These are phyloP conservation scores for Allophyes oxyacanthae DNA, from an alignment of 2,888 invertebrate genomes.

Conservation along the genomic window DNA sequence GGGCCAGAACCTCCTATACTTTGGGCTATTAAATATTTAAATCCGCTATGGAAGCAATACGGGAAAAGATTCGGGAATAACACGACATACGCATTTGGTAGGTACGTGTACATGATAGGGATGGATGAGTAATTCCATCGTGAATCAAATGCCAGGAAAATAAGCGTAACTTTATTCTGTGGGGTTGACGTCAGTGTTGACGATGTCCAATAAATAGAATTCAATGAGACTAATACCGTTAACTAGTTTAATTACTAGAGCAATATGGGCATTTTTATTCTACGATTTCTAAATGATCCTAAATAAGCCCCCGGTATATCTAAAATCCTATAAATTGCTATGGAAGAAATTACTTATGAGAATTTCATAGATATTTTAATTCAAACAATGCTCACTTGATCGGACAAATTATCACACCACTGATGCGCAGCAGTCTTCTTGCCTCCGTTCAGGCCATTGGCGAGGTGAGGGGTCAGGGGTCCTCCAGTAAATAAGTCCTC, in stretches of 20 bases:
- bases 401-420: constrained; percentile 90
- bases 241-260: neutral
- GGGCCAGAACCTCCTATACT: neutral
- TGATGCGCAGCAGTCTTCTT: constrained; percentile 89
- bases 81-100: constrained; percentile 18
- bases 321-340: neutral
- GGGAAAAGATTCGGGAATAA: constrained; percentile 16
- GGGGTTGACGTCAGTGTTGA: constrained; percentile 44
- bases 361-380: constrained; percentile 3
- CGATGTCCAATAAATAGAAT: constrained; percentile 15
- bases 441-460: constrained; percentile 86
- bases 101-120: constrained; percentile 4
- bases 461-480: constrained; percentile 83
- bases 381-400: constrained; percentile 87
- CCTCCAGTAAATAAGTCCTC: constrained; percentile 86
- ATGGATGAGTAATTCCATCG: constrained; percentile 46
- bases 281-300: neutral
- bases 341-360: neutral
- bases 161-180: constrained; percentile 24
- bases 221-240: constrained; percentile 4
- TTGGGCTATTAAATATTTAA: neutral
- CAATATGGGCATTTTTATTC: too few relatives aligned
- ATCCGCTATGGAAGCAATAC: neutral
- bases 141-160: constrained; percentile 52
- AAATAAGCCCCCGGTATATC: neutral